Percentiles rank a stretch among this genome's conserved stretches.
phyloP scores from a whole-genome alignment of 92 coral and sea anemone genomes.

The Siderastrea siderea region DNA sequence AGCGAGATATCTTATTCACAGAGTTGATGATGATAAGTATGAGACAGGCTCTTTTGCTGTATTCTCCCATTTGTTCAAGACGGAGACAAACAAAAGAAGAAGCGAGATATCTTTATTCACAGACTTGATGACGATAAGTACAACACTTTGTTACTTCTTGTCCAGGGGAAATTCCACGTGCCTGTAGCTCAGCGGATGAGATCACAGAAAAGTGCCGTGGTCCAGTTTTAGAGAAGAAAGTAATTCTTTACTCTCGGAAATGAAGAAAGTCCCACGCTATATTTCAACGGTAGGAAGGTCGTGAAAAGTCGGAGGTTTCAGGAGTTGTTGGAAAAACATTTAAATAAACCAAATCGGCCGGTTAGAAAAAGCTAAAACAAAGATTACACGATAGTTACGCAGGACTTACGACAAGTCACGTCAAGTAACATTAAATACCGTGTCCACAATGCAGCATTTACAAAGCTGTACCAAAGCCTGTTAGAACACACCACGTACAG shows the following conservation, averaged over 20 bases:
- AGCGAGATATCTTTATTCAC: conserved; percentile 40
- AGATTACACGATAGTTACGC: too few species aligned
- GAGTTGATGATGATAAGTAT: conserved; percentile 41
- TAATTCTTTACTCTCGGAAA: conserved; percentile 29
- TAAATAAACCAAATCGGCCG: too few species aligned
- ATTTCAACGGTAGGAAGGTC: conserved; percentile 23
- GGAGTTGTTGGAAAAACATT: too few species aligned
- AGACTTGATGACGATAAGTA: conserved; percentile 39
- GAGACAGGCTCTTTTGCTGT: conserved; percentile 43
- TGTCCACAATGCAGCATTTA: too few species aligned
- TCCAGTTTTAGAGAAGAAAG: conserved; percentile 43
- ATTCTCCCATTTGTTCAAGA: conserved; percentile 16
- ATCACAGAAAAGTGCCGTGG: conserved; percentile 45
- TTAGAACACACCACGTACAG: too few species aligned
- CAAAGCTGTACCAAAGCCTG: too few species aligned
- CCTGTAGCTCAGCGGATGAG: background rate
- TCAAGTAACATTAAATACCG: too few species aligned
- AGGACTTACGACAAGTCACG: conserved; percentile 14
- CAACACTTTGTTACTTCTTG: conserved; percentile 45
- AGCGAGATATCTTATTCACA: conserved; percentile 37
- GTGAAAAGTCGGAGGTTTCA: background rate
- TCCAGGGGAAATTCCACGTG: conserved; percentile 14
- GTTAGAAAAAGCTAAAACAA: too few species aligned
- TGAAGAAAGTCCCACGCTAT: conserved; percentile 25
- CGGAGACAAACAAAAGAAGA: conserved; percentile 32